Evolutionary conservation across 2,113 vertebrate species (phyloP).

Genomic region (Tympanuchus pallidicinctus): DNA sequence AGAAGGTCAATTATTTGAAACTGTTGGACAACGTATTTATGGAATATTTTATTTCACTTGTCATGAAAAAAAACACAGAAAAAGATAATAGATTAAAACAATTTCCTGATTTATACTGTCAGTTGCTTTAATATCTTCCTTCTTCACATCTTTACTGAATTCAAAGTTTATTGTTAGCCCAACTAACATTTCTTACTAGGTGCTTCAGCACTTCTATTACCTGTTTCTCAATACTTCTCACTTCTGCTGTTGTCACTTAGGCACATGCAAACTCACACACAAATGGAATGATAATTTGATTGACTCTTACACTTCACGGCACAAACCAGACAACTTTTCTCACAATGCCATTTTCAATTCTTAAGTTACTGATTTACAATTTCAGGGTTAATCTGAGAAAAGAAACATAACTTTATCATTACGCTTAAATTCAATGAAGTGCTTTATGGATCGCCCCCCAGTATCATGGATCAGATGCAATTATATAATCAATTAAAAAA

Average conservation of each 20-base stretch:
- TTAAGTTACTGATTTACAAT: background rate
- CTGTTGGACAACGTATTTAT: background rate
- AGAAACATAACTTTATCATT: background rate
- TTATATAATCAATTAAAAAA: background rate
- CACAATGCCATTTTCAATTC: background rate
- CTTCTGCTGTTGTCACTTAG: background rate
- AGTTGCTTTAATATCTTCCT: background rate
- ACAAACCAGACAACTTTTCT: background rate
- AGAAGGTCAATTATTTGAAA: background rate
- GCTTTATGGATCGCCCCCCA: background rate
- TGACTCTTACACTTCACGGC: background rate
- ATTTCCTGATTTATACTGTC: background rate
- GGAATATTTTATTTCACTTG: background rate
- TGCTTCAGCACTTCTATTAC: fast-evolving
- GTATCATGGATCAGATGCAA: background rate
- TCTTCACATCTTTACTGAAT: background rate
- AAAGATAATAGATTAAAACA: background rate
- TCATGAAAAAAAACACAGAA: background rate
- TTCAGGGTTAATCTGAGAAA: background rate
- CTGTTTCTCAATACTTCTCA: background rate
- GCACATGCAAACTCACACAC: background rate
- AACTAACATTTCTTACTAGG: background rate
- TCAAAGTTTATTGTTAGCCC: background rate
- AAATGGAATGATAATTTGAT: background rate
- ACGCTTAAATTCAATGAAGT: background rate